A percentile compares a stretch with the other conserved stretches of the same genome.
Evolutionary conservation across 64 coral and sea anemone genomes (phyloP).

Genomic region (Pocillopora damicornis): DNA sequence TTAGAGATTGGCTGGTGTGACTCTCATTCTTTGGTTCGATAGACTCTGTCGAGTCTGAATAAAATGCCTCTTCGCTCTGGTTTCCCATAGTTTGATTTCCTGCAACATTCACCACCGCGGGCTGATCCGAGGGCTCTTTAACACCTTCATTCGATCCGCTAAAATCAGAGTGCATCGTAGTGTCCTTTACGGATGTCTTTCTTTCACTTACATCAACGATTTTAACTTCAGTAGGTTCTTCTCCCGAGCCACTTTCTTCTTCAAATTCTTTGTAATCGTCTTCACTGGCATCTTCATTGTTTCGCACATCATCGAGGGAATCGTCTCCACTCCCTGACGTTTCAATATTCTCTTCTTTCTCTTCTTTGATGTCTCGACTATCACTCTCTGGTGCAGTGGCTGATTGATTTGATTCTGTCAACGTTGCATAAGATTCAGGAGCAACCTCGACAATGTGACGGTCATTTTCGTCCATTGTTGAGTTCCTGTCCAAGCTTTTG

Average conservation of each 20-base stretch:
- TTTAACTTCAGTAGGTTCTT: too few species aligned
- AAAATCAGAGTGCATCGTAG: background rate
- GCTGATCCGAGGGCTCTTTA: background rate
- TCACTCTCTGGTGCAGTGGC: background rate
- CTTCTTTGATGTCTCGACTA: background rate
- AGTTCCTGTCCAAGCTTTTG: background rate
- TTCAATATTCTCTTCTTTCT: background rate
- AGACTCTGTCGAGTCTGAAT: background rate
- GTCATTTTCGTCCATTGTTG: background rate
- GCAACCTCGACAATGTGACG: background rate
- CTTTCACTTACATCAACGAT: background rate
- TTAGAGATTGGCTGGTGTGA: background rate
- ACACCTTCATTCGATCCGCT: background rate
- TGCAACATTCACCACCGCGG: background rate
- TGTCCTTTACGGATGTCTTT: background rate
- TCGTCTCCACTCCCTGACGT: conserved; percentile 2
- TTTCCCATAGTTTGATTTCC: background rate
- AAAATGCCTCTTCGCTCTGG: background rate
- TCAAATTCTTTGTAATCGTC: background rate
- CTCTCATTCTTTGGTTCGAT: background rate
- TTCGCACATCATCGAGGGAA: background rate
- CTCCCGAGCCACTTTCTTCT: background rate
- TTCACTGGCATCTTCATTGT: background rate
- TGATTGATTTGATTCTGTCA: background rate
- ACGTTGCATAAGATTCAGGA: background rate